Percentiles rank a stretch among this genome's conserved stretches.
phyloP scores from a whole-genome alignment of 2,113 vertebrate genomes.

The Baryphthengus martii region DNA sequence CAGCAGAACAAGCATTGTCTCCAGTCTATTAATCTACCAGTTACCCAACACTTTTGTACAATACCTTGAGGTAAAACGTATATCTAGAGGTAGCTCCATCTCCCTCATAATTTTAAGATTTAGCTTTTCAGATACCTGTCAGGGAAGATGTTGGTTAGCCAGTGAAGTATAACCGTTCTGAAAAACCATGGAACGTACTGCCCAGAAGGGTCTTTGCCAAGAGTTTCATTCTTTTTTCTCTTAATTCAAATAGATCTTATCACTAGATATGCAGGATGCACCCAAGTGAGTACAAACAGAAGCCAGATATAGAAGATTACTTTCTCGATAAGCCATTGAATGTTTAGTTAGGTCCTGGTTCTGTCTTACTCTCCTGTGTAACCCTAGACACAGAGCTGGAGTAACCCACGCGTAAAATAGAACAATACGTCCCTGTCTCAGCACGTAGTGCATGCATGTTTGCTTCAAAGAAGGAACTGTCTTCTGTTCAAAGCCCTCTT shows the following conservation, averaged over 20 bases:
- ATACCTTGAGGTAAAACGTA: background rate
- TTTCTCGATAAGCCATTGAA: background rate
- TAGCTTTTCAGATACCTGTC: background rate
- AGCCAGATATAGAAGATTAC: background rate
- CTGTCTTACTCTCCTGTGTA: background rate
- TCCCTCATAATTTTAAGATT: background rate
- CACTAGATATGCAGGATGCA: background rate
- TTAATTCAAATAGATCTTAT: background rate
- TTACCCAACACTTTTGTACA: background rate
- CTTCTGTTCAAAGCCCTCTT: background rate
- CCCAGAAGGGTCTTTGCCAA: background rate
- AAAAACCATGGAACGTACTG: background rate
- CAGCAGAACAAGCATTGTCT: background rate
- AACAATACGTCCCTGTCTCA: background rate
- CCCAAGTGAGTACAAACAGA: background rate
- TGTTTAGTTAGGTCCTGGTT: background rate
- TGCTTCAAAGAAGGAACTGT: slow-evolving; percentile 15
- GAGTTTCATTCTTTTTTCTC: background rate
- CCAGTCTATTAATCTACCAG: background rate
- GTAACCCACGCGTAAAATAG: background rate
- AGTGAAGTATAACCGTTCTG: background rate
- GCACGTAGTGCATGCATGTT: background rate
- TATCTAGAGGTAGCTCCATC: background rate
- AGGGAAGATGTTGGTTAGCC: background rate
- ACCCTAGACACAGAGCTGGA: background rate